phyloP scores from a whole-genome alignment of 1,140 invertebrate species.

The Drosophila sp. region DNA sequence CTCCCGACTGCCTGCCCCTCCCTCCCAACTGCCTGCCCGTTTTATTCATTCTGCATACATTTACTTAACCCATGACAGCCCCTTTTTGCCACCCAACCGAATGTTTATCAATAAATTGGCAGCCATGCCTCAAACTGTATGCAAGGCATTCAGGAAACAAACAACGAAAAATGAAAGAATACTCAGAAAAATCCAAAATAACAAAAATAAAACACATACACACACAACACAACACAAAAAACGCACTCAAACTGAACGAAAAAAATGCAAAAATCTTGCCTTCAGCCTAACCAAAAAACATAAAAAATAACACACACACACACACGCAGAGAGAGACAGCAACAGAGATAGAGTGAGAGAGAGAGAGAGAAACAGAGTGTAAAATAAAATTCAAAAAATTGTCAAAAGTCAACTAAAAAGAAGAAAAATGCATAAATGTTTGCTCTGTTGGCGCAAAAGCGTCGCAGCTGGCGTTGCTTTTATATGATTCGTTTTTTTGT shows the following conservation, averaged over 20 bases:
- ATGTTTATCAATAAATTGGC: slow-evolving; percentile 78
- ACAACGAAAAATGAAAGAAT: slow-evolving; percentile 32
- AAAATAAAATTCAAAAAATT: slow-evolving; percentile 75
- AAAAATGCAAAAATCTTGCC: slow-evolving; percentile 27
- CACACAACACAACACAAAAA: slow-evolving; percentile 4
- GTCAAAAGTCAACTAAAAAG: slow-evolving; percentile 77
- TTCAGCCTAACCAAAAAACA: slow-evolving; percentile 54
- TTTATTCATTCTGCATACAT: slow-evolving; percentile 22
- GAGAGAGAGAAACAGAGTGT: background rate
- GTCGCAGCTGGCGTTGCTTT: slow-evolving; percentile 3
- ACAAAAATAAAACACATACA: slow-evolving; percentile 26
- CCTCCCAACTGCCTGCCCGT: background rate
- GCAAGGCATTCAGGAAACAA: slow-evolving; percentile 25
- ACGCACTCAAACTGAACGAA: slow-evolving; percentile 23
- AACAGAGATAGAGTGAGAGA: background rate
- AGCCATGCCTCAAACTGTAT: slow-evolving; percentile 58
- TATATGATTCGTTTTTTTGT: slow-evolving; percentile 10
- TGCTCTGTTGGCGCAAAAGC: slow-evolving; percentile 20
- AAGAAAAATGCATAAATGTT: slow-evolving; percentile 16
- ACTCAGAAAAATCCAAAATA: slow-evolving; percentile 22
- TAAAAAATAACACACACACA: slow-evolving; percentile 19
- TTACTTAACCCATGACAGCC: slow-evolving; percentile 49
- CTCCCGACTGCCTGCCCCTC: background rate
- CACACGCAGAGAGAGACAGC: slow-evolving; percentile 19
- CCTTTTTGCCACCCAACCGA: background rate